Conservation (phyloP, 2,113 vertebrate genomes). For the Phrynosoma blainvillii region DNA sequence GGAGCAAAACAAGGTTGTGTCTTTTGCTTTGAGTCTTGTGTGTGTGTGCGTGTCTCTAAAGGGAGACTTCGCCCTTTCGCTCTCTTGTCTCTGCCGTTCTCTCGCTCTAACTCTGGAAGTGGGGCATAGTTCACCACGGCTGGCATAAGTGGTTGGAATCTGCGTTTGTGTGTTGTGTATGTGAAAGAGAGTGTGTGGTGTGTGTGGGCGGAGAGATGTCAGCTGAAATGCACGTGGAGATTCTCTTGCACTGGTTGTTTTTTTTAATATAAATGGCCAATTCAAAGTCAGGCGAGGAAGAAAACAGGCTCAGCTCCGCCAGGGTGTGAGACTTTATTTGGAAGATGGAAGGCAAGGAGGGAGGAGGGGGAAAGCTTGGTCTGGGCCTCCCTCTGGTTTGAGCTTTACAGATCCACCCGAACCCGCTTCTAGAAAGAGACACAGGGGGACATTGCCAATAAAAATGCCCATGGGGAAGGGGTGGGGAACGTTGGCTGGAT, state of each 20-base stretch:
- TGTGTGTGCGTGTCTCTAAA: not conserved
- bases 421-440: not conserved
- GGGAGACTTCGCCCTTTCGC: not conserved
- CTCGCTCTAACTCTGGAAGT: not conserved
- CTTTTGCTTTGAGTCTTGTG: not conserved
- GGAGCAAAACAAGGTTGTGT: not conserved
- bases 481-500: not conserved
- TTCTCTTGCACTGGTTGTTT: not conserved
- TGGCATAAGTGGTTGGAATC: not conserved
- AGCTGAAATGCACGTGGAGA: slow-evolving; percentile 17
- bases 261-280: not conserved
- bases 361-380: not conserved
- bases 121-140: slow-evolving; percentile 27
- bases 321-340: not conserved
- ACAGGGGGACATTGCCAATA: not conserved
- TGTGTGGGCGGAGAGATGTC: not conserved
- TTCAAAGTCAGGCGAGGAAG: not conserved
- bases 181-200: not conserved
- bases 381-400: not conserved
- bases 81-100: not conserved
- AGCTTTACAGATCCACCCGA: not conserved
- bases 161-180: not conserved
- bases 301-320: no score
- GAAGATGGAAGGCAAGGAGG: no score
- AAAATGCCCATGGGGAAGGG: not conserved